Base-by-base conservation (phyloP, 2,888 invertebrate species). In the Zonitis immaculata region DNA sequence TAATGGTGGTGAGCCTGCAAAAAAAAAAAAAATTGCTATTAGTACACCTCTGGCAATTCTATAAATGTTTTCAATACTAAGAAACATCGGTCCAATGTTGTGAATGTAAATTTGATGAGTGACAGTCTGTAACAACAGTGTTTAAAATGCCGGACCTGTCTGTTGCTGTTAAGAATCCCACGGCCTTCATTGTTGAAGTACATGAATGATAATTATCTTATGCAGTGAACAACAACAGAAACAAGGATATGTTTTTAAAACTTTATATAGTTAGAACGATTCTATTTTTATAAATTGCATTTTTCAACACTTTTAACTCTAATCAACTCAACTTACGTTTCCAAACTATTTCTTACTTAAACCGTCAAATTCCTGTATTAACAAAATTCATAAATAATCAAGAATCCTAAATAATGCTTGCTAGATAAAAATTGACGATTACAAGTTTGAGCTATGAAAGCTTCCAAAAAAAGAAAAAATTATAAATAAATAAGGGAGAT, bases 1-100 rank as follows among this genome's bases (percentile, higher is more conserved):
- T 51, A 95, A 78, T 2, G 95, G 90, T 14, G 95, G 95, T 16
- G 91, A 91, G 51, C 95, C 95, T 91, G 80, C 42, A 82, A 82
- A 22, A 32, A 47, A 28, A 27, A 25, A 44, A 44, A 8, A 18
- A 28, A 51, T 44, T 20, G 27, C 4, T 42, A n/a, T 20, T 52
- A 44, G 32, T 44, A 27, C 32, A 43, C 43, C n/a, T 20, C 18
- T 54, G 48, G 45, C 26, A 32, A 54, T 54, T 51, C 54, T 28
- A 49, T 25, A 25, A 39, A 43, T 30, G 47, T 51, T 54, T 45
- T 16, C 28, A 50, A 47, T 54, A 54, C 54, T 12, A 32, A 46
- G 54, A 54, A 54, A 39, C 48, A 49, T 49, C 35, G 43, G 42
- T 47, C 42, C 22, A 42, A 26, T 32, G 49, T 43, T 48, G 51